Evolutionary conservation across 2,888 invertebrate species (phyloP).

Genomic region (Drosophila mayaguana): DNA sequence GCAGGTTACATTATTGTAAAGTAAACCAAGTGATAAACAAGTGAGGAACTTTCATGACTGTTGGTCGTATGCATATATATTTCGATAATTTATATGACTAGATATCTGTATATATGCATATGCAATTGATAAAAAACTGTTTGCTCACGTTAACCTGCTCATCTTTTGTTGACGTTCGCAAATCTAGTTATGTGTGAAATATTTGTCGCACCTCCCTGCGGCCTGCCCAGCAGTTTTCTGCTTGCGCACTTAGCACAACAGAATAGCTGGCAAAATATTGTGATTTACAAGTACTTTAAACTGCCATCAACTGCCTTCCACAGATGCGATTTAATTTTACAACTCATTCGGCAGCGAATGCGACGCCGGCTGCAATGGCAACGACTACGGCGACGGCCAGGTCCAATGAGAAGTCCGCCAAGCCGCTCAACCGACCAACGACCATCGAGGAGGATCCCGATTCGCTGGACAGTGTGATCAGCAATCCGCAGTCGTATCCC

Average conservation of each 20-base stretch:
- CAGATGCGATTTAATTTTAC: conserved; percentile 74
- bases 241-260: conserved; percentile 36
- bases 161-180: conserved; percentile 28
- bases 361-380: conserved; percentile 15
- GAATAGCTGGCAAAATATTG: conserved; percentile 16
- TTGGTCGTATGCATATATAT: neutral
- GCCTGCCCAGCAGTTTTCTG: conserved; percentile 41
- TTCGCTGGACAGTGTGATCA: conserved; percentile 84
- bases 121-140: conserved; percentile 28
- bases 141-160: conserved; percentile 25
- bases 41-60: conserved; percentile 14
- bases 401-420: conserved; percentile 48
- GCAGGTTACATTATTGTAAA: conserved; percentile 7
- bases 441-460: conserved; percentile 84
- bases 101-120: neutral
- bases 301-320: conserved; percentile 35
- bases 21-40: conserved; percentile 22
- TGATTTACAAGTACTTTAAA: conserved; percentile 11
- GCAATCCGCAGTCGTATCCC: conserved; percentile 84
- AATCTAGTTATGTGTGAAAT: conserved; percentile 31
- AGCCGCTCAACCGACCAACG: conserved; percentile 72
- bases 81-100: conserved; percentile 1
- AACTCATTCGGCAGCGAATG: conserved; percentile 53
- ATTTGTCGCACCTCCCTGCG: conserved; percentile 56
- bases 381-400: conserved; percentile 21